Conservation (phyloP, 2,888 invertebrate genomes). For the Drosophila suboccidentalis region DNA sequence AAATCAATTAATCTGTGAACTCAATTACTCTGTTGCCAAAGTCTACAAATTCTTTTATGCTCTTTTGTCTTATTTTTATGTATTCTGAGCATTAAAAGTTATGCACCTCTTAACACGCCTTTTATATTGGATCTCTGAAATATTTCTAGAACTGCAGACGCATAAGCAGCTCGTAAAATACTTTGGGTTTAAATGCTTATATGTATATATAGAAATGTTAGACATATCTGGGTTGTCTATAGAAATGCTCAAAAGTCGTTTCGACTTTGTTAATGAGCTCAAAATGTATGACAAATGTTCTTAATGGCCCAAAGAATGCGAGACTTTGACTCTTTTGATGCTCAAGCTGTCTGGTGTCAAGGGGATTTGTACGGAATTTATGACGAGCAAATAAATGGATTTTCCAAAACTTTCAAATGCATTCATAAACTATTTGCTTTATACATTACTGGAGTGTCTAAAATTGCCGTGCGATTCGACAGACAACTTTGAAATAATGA, state of each 20-base stretch:
- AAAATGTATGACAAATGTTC: slow-evolving; percentile 70
- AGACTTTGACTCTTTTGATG: slow-evolving; percentile 50
- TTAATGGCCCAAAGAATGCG: slow-evolving; percentile 52
- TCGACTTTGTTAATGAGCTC: slow-evolving; percentile 47
- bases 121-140: slow-evolving; percentile 37
- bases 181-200: slow-evolving; percentile 37
- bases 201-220: slow-evolving; percentile 17
- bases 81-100: slow-evolving; percentile 8
- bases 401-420: slow-evolving; percentile 27
- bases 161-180: slow-evolving; percentile 68
- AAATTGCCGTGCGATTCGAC: slow-evolving; percentile 17
- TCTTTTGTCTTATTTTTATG: slow-evolving; percentile 9
- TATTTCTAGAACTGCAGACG: slow-evolving; percentile 27
- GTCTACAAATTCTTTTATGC: slow-evolving; percentile 8
- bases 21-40: background rate
- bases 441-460: background rate
- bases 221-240: slow-evolving; percentile 55
- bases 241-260: slow-evolving; percentile 39
- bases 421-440: slow-evolving; percentile 19
- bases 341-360: slow-evolving; percentile 21
- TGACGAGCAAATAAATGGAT: slow-evolving; percentile 29
- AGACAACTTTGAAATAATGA: slow-evolving; percentile 32
- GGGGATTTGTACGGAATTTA: slow-evolving; percentile 53
- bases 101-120: slow-evolving; percentile 27
- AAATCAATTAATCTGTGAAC: background rate